Base-by-base conservation (phyloP, 2,113 vertebrate genomes). In the Ptyas mucosa region DNA sequence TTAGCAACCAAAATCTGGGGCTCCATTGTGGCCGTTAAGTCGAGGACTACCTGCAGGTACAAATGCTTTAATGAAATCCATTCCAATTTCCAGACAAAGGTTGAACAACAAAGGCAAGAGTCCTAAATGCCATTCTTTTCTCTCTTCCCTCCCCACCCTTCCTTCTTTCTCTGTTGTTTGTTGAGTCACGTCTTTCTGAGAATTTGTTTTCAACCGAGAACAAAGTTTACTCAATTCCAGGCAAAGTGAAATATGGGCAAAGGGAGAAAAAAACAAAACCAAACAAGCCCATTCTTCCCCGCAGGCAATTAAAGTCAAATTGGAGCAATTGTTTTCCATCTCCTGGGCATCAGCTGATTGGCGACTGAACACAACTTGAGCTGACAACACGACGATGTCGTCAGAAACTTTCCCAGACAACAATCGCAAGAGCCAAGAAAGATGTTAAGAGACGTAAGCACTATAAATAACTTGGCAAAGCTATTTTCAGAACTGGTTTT, bases 381-480 rank as follows among this genome's bases (percentile, higher is more conserved):
- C n/a, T 85, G 90, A 64, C 90, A 52, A 87, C 34, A 46, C 0
- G 11, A 87, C 39, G 15, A 26, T 88, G 87, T 75, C 53, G 57
- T 57, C 18, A 55, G 52, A 85, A 90, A 85, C 85, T 86, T 88
- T 81, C 61, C 64, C 57, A 58, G 89, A 86, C 54, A 85, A 85
- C 87, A 89, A 54, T 94, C 12, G 49, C 23, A 49, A 21, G 55
- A n/a, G 88, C 85, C 43, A 61, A 89, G 86, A 11, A 61, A 53
- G 90, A 34, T 8, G 55, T 26, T 24, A 58, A 46, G 43, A 46
- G 23, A 87, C 23, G 21, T 26, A 8, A 51, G 51, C 0, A 11
- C 85, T 90, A 94, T 94, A 90, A 94, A 94, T 92, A 92, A 85
- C 11, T 2, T 11, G 12, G 46, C n/a, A 12, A 20, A 6, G 23